A percentile compares a stretch with the other conserved stretches of the same genome.
phyloP scores from a whole-genome alignment of 1,140 invertebrate genomes.

The Zaprionus gabonicus region DNA sequence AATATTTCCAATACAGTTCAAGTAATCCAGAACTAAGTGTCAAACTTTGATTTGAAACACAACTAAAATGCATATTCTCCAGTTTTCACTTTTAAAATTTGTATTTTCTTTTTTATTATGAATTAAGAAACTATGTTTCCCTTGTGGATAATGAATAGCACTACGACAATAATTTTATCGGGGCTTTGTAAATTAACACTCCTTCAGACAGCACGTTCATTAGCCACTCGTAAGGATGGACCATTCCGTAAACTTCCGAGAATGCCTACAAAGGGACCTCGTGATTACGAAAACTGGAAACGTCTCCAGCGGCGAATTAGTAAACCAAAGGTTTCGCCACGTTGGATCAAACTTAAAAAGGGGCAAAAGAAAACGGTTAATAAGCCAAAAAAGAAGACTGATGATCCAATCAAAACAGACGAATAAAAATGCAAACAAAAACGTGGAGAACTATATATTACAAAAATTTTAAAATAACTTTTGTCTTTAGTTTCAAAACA shows the following conservation, averaged over 20 bases:
- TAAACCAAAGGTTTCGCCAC: neutral
- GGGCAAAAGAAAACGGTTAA: neutral
- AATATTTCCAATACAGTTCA: neutral
- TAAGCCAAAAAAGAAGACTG: conserved; percentile 17
- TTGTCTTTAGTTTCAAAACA: neutral
- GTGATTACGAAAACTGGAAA: conserved; percentile 43
- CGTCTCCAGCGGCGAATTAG: conserved; percentile 11
- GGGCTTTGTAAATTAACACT: neutral
- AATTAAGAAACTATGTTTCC: neutral
- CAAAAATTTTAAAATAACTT: neutral
- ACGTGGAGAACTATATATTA: neutral
- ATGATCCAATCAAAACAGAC: neutral
- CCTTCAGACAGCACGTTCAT: neutral
- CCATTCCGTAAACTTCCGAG: conserved; percentile 18
- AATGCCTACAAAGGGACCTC: conserved; percentile 36
- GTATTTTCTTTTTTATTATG: neutral
- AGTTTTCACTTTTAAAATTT: neutral
- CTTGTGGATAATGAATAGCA: neutral
- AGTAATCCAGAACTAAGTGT: neutral
- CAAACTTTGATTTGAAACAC: neutral
- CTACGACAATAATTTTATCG: neutral
- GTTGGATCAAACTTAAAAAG: neutral
- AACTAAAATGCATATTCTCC: neutral
- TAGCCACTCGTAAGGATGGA: conserved; percentile 29
- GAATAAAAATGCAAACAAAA: conserved; percentile 2